A percentile compares a stretch with the other conserved stretches of the same genome.
Evolutionary conservation across 1,140 invertebrate species (phyloP).

Genomic region (Diorhabda elongata): DNA sequence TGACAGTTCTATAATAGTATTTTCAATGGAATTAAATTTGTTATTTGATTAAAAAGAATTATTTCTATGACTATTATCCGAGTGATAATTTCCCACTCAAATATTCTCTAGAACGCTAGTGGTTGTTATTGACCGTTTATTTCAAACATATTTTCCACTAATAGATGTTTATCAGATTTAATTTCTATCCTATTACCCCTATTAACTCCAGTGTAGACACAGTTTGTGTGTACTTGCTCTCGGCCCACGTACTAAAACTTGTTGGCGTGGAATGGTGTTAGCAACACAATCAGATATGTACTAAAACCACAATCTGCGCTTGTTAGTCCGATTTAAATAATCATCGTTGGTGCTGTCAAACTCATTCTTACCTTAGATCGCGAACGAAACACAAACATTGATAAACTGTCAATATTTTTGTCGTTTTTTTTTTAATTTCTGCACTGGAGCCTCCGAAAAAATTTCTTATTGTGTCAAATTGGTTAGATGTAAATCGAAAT

Average conservation of each 20-base stretch:
- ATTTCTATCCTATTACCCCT: no score
- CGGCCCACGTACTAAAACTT: neutral
- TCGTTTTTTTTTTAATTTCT: neutral
- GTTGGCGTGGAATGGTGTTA: neutral
- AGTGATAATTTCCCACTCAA: no score
- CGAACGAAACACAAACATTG: neutral
- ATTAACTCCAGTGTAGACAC: no score
- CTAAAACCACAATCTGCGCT: neutral
- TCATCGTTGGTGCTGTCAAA: neutral
- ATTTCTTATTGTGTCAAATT: neutral
- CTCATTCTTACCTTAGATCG: neutral
- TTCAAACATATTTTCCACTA: no score
- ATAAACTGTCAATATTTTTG: neutral
- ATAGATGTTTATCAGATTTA: no score
- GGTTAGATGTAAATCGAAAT: constrained; percentile 7
- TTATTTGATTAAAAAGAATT: no score
- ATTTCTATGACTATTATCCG: no score
- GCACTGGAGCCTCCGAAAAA: neutral
- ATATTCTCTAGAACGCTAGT: no score
- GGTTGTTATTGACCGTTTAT: no score
- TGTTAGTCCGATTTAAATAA: neutral
- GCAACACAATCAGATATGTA: neutral
- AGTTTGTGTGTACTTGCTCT: neutral
- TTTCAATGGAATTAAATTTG: no score
- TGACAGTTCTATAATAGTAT: no score